Evolutionary conservation across 2,113 vertebrate genomes (phyloP), one percentile per base, ranked within the genome.

Genomic region (Rhabdornis inornatus): DNA sequence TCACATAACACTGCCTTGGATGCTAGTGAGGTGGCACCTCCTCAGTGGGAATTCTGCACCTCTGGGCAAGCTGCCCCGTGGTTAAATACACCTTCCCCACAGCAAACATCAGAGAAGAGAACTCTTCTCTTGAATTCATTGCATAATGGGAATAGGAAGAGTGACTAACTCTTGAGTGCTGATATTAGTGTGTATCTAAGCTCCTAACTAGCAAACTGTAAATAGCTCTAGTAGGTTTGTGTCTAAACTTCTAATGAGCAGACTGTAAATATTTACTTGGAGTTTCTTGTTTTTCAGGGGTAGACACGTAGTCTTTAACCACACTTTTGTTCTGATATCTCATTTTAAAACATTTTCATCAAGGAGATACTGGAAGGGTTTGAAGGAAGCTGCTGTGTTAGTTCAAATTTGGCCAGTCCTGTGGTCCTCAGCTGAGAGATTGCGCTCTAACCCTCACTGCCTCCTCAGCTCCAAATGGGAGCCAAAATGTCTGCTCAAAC

Each of bases 251-350:
- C 78, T 69, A 57, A 90, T 22, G 27, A 90, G 44, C 9, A 57
- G 15, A 77, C 49, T 88, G 53, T 92, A 96, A 95, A 90, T 93
- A 83, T 96, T 95, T 95, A 76, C 50, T 57, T 92, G 28, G 83
- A 82, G 85, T 63, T 95, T 68, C 88, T 92, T 95, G 84, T 52
- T 93, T 68, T 30, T 50, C 52, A 89, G 24, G 24, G 28, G 15
- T 83, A 82, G 70, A 92, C 52, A 31, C 10, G 31, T 65, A 35
- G 20, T 12, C 80, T 93, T 90, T 40, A 27, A 56, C 31, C 52
- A 24, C 31, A n/a, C 12, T 79, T 84, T 71, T 50, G 11, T 72
- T 91, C 79, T 37, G 11, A 9, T 50, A 74, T 24, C 35, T 69
- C 77, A 33, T 75, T 94, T 90, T 44, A 81, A 68, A 89, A 92